Evolutionary conservation across 2,113 vertebrate genomes (phyloP).

Genomic region (Polypterus bichir): DNA sequence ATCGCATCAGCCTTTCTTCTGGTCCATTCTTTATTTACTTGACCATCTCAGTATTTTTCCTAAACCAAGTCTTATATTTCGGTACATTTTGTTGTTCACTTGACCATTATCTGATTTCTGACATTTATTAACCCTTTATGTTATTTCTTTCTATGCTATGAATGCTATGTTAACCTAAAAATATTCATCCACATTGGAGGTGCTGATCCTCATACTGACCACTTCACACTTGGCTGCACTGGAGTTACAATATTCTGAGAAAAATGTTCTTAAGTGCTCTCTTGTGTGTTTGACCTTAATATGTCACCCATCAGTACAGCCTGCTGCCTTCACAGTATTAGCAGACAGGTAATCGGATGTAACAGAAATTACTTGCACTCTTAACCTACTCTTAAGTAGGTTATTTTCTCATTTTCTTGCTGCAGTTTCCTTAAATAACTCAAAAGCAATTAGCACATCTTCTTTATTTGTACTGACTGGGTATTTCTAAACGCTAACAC

Average conservation of each 20-base stretch:
- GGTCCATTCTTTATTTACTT: no score
- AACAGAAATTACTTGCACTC: slow-evolving; percentile 39
- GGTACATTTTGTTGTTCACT: no score
- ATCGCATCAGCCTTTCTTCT: no score
- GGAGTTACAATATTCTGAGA: slow-evolving; percentile 12
- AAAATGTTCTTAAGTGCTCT: slow-evolving; percentile 2
- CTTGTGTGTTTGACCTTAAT: slow-evolving; percentile 37
- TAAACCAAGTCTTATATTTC: no score
- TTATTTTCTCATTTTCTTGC: slow-evolving; percentile 32
- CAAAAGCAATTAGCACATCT: not conserved
- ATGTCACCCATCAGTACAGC: slow-evolving; percentile 26
- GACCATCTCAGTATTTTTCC: no score
- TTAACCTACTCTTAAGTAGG: slow-evolving; percentile 32
- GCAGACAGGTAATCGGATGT: slow-evolving; percentile 45
- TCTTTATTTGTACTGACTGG: not conserved
- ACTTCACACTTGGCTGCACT: no score
- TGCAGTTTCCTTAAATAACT: slow-evolving; percentile 21
- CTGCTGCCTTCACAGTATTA: slow-evolving; percentile 31
- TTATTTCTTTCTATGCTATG: no score
- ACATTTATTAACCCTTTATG: no score
- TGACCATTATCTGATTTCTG: no score
- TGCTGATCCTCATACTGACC: no score
- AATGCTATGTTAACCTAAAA: no score
- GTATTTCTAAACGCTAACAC: not conserved
- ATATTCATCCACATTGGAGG: no score